These are phyloP conservation scores for Nephotettix cincticeps DNA, from an alignment of 1,140 invertebrate genomes.

Conservation along the genomic window DNA sequence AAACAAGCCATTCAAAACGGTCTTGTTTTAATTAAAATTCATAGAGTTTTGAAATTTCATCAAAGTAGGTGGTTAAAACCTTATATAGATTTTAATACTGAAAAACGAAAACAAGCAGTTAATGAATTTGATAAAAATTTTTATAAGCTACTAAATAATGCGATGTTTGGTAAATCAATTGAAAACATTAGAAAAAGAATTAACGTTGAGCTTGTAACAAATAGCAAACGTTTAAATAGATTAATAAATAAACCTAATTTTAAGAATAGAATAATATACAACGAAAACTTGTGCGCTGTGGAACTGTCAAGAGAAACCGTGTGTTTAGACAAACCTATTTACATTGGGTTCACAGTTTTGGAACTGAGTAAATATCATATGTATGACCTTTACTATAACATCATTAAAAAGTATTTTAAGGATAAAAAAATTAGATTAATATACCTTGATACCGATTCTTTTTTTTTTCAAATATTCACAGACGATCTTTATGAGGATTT, in stretches of 20 bases:
- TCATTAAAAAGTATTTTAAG: neutral
- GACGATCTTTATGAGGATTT: neutral
- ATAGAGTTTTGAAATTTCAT: conserved; percentile 53
- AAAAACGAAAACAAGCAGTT: conserved; percentile 43
- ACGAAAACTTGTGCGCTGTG: neutral
- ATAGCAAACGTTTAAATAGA: conserved; percentile 41
- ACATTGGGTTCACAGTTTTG: neutral
- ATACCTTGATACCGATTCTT: neutral
- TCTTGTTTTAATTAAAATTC: conserved; percentile 50
- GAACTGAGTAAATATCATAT: conserved; percentile 2
- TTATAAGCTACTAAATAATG: conserved; percentile 51
- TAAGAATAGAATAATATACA: neutral
- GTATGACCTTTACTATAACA: neutral
- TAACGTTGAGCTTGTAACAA: conserved; percentile 43
- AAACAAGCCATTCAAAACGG: conserved; percentile 50
- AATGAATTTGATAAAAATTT: conserved; percentile 50
- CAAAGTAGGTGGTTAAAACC: conserved; percentile 51
- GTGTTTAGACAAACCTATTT: neutral
- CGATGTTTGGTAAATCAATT: conserved; percentile 51
- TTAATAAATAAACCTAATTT: neutral
- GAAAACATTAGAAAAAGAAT: conserved; percentile 47
- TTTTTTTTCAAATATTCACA: neutral
- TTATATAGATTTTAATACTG: conserved; percentile 50
- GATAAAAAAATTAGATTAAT: neutral
- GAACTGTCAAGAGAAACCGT: neutral